These are phyloP conservation scores for Macrotus californicus DNA, from an alignment of 2,113 vertebrate species.

Conservation along the genomic window DNA sequence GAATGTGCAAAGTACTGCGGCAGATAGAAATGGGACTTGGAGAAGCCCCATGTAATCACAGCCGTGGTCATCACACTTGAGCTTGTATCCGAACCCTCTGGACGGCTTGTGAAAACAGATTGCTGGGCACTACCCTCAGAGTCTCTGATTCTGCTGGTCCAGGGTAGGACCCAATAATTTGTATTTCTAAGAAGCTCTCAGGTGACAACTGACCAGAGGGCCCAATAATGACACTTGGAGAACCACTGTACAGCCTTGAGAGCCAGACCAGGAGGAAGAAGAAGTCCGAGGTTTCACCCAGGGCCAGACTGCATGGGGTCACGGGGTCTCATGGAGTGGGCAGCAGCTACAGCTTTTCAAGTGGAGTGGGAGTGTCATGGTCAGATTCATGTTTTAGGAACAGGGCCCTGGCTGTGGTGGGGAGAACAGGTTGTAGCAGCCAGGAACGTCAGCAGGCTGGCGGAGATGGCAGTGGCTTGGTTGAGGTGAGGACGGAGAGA, in stretches of 20 bases:
- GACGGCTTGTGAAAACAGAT: neutral
- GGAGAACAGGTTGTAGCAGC: neutral
- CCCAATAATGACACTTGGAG: too few relatives aligned
- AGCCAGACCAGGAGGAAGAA: neutral
- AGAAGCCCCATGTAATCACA: neutral
- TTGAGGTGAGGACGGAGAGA: neutral
- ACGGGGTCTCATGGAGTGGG: accelerated
- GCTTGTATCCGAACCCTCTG: neutral
- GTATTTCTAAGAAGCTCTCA: neutral
- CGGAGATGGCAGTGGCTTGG: neutral
- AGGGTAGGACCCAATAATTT: neutral
- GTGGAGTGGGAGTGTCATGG: neutral
- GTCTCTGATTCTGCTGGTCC: neutral
- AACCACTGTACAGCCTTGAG: neutral
- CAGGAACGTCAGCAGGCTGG: too few relatives aligned
- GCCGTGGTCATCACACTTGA: neutral
- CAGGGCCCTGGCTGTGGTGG: neutral
- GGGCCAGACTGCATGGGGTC: neutral
- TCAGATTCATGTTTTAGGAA: neutral
- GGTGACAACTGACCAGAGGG: neutral
- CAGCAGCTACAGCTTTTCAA: neutral
- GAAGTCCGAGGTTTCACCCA: neutral
- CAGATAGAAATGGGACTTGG: neutral
- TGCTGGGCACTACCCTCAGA: neutral
- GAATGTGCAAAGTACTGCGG: neutral